Conservation (phyloP, 2,797 vertebrate species). For the Acanthis flammea region DNA sequence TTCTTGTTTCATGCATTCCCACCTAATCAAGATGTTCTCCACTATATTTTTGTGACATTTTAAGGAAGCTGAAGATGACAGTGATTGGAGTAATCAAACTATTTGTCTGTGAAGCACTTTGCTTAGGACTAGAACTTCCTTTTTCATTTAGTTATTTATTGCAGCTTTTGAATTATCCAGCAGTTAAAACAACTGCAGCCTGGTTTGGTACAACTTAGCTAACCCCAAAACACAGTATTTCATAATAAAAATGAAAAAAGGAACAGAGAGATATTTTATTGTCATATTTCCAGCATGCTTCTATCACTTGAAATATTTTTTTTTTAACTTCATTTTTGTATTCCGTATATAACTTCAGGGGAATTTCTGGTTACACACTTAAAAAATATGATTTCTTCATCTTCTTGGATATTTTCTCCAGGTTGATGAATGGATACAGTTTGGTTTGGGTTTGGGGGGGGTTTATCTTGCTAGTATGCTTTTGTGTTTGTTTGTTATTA, state of each 20-base stretch:
- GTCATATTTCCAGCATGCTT: background rate
- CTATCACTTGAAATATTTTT: background rate
- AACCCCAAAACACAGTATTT: background rate
- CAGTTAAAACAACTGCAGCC: background rate
- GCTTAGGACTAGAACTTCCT: conserved; percentile 22
- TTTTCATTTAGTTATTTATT: conserved; percentile 42
- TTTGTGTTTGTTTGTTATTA: background rate
- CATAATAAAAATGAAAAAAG: background rate
- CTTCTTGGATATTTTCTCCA: background rate
- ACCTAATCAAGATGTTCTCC: conserved; percentile 41
- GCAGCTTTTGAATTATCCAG: background rate
- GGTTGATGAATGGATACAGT: background rate
- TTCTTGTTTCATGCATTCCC: background rate
- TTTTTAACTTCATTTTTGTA: background rate
- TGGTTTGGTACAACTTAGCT: background rate
- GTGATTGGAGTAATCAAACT: conserved; percentile 41
- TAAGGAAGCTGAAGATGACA: conserved; percentile 59
- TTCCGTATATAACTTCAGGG: background rate
- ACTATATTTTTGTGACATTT: conserved; percentile 13
- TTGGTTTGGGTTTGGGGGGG: background rate
- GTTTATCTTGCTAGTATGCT: background rate
- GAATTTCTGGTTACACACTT: background rate
- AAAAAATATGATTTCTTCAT: background rate
- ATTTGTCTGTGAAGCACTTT: conserved; percentile 39
- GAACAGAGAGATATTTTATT: background rate